Evolutionary conservation across 2,113 vertebrate genomes (phyloP).

Genomic region (Istiophorus platypterus): DNA sequence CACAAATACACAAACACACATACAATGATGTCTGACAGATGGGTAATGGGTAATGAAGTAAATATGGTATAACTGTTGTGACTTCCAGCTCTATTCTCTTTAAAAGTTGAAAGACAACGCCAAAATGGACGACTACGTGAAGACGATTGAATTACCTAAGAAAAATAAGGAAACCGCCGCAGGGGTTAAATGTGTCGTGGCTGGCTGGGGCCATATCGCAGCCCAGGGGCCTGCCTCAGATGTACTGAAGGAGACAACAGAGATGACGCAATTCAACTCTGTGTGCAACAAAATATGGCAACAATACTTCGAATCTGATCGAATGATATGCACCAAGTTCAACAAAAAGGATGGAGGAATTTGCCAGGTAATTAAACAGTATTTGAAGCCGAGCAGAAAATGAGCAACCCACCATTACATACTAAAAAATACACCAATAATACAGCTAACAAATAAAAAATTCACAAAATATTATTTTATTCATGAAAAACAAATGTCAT

Average conservation of each 20-base stretch:
- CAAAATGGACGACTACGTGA: conserved; percentile 59
- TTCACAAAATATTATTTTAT: background rate
- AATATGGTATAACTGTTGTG: background rate
- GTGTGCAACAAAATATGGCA: conserved; percentile 59
- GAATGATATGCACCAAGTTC: conserved; percentile 75
- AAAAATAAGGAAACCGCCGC: conserved; percentile 40
- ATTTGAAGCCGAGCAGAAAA: background rate
- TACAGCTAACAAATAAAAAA: background rate
- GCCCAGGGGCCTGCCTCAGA: rapidly evolving
- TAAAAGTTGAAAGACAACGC: conserved; percentile 67
- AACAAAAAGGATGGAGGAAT: conserved; percentile 46
- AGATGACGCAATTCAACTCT: background rate
- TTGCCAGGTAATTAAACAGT: conserved; percentile 66
- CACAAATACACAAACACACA: background rate
- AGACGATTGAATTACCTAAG: conserved; percentile 35
- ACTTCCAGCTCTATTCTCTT: background rate
- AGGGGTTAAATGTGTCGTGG: conserved; percentile 47
- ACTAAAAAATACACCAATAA: conserved; percentile 6
- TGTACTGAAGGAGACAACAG: conserved; percentile 64
- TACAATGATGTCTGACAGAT: background rate
- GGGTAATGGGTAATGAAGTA: background rate
- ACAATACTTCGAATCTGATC: background rate
- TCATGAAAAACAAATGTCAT: background rate
- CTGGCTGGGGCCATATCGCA: conserved; percentile 72
- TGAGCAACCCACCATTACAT: background rate